Conservation (phyloP, 2,888 invertebrate genomes). For the Thyatira batis region DNA sequence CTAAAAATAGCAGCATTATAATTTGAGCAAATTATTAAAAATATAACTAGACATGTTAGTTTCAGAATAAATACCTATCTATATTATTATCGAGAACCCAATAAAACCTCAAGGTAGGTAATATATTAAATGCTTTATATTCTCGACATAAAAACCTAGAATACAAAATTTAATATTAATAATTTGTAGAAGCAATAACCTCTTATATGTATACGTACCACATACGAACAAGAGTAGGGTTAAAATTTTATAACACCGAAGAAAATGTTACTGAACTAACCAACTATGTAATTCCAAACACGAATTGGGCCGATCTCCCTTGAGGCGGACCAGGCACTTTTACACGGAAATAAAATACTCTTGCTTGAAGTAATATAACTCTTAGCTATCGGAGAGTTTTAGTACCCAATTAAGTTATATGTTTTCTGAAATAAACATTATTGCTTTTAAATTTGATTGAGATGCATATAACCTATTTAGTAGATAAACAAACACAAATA, state of each 20-base stretch:
- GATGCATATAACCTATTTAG: background rate
- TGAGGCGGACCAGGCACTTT: background rate
- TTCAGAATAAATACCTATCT: too few species aligned
- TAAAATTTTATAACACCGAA: background rate
- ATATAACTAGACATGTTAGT: too few species aligned
- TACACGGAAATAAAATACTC: background rate
- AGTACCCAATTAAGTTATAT: background rate
- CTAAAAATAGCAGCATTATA: too few species aligned
- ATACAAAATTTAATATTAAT: background rate
- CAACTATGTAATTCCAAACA: slow-evolving; percentile 14
- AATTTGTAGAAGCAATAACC: background rate
- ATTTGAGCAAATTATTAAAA: too few species aligned
- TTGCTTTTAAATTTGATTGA: background rate
- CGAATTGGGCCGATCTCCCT: slow-evolving; percentile 15
- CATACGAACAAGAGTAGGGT: background rate
- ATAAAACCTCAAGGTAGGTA: too few species aligned
- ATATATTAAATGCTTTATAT: background rate
- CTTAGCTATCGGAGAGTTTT: background rate
- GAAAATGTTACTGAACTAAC: background rate
- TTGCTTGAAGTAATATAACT: background rate
- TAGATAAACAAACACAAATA: background rate
- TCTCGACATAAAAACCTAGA: background rate
- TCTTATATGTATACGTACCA: too few species aligned
- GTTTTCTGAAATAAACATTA: background rate
- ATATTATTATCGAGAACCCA: too few species aligned